A percentile compares a stretch with the other conserved stretches of the same genome.
These are phyloP conservation scores for Drosophila micromelanica DNA, from an alignment of 1,140 invertebrate genomes.

Conservation along the genomic window DNA sequence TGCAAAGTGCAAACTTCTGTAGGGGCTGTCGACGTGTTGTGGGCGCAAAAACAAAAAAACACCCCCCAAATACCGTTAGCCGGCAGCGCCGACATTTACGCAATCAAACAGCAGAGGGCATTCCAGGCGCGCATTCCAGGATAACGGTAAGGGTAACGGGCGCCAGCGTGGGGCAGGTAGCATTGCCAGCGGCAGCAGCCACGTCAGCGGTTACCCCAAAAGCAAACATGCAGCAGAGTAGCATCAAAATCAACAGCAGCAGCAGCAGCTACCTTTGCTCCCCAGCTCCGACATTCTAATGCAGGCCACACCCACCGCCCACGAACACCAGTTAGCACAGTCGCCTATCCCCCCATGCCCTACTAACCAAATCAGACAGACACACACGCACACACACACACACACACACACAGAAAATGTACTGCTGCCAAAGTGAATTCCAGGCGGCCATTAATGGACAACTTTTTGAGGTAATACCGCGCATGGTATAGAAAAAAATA, in stretches of 20 bases:
- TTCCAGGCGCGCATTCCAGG: not conserved
- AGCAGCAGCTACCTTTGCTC: slow-evolving; percentile 18
- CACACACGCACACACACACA: slow-evolving; percentile 7
- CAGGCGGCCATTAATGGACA: slow-evolving; percentile 59
- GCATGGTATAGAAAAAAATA: slow-evolving; percentile 14
- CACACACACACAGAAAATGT: slow-evolving; percentile 2
- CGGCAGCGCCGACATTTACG: slow-evolving; percentile 37
- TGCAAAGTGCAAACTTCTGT: slow-evolving; percentile 65
- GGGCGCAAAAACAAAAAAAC: not conserved
- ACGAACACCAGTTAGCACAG: not conserved
- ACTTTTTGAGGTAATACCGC: slow-evolving; percentile 66
- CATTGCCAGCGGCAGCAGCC: slow-evolving; percentile 3
- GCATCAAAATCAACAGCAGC: slow-evolving; percentile 66
- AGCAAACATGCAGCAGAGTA: slow-evolving; percentile 50
- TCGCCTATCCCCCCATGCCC: not conserved
- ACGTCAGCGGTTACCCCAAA: slow-evolving; percentile 51
- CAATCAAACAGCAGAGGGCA: slow-evolving; percentile 53
- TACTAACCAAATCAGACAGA: slow-evolving; percentile 22
- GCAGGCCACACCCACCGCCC: not conserved
- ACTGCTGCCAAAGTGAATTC: slow-evolving; percentile 55
- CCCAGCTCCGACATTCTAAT: slow-evolving; percentile 7
- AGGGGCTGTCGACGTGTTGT: slow-evolving; percentile 9
- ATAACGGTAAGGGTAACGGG: too few species aligned
- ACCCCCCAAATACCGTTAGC: not conserved
- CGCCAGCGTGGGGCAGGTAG: not conserved